Percentiles rank a stretch among this genome's conserved stretches.
Conservation (phyloP, 1,140 invertebrate species). For the Rhopalosiphum maidis region DNA sequence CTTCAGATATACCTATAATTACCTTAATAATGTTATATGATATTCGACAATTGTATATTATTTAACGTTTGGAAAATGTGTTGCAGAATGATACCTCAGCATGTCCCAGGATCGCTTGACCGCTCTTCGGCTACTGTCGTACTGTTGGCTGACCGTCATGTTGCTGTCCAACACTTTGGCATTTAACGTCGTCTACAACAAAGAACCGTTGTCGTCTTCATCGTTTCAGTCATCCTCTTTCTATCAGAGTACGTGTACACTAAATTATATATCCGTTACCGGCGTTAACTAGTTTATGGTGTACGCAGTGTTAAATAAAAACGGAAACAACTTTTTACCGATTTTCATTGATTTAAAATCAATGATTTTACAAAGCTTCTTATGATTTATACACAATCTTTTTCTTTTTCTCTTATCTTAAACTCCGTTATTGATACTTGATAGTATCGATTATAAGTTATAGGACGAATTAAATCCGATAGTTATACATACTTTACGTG, state of each 20-base stretch:
- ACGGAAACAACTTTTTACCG: neutral
- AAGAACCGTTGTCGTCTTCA: constrained; percentile 26
- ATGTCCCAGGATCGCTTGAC: constrained; percentile 58
- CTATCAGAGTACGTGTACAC: constrained; percentile 40
- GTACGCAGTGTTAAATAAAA: neutral
- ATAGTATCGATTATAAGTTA: neutral
- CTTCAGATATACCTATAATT: neutral
- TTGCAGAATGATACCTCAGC: constrained; percentile 59
- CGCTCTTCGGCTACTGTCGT: constrained; percentile 59
- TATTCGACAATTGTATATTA: neutral
- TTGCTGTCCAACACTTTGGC: constrained; percentile 36
- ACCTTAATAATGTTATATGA: neutral
- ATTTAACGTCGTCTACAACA: constrained; percentile 44
- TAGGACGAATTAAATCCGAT: neutral
- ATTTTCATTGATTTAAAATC: neutral
- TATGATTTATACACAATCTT: neutral
- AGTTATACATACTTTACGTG: neutral
- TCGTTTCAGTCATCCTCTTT: constrained; percentile 26
- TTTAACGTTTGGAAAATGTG: constrained; percentile 14
- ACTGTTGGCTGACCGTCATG: constrained; percentile 58
- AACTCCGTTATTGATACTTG: neutral
- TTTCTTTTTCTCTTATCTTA: neutral
- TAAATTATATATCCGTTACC: neutral
- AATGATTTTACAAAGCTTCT: neutral
- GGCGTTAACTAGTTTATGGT: neutral